phyloP scores from a whole-genome alignment of 1,140 invertebrate species.

The Cydia strobilella region DNA sequence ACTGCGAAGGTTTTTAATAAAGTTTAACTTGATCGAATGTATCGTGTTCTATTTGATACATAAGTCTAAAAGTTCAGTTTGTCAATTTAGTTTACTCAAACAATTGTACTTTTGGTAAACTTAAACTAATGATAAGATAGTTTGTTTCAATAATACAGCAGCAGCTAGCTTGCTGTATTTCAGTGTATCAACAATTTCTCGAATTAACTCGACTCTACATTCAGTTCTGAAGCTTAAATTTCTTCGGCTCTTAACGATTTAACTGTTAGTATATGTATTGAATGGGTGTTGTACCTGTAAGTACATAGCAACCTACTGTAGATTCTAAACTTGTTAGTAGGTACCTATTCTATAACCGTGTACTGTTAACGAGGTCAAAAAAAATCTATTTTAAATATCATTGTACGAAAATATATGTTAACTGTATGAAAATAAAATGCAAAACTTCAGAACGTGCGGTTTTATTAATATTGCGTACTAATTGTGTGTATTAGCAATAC shows the following conservation, averaged over 20 bases:
- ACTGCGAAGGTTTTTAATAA: too few species aligned
- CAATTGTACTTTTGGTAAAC: too few species aligned
- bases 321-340: slow-evolving; percentile 33
- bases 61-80: neutral
- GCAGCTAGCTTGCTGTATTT: neutral
- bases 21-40: neutral
- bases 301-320: slow-evolving; percentile 22
- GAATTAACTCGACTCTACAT: neutral
- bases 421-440: slow-evolving; percentile 68
- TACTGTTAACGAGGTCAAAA: slow-evolving; percentile 64
- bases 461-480: slow-evolving; percentile 30
- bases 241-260: slow-evolving; percentile 26
- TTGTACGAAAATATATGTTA: slow-evolving; percentile 75
- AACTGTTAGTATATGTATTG: slow-evolving; percentile 37
- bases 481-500: neutral
- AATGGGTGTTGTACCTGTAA: slow-evolving; percentile 40
- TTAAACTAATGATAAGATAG: too few species aligned
- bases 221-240: slow-evolving; percentile 25
- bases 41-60: neutral
- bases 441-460: slow-evolving; percentile 41
- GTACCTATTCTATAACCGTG: slow-evolving; percentile 49
- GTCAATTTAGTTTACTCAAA: neutral
- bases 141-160: too few species aligned
- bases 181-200: neutral
- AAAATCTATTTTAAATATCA: slow-evolving; percentile 79